Conservation (phyloP, 2,113 vertebrate species). For the Crypturellus undulatus region DNA sequence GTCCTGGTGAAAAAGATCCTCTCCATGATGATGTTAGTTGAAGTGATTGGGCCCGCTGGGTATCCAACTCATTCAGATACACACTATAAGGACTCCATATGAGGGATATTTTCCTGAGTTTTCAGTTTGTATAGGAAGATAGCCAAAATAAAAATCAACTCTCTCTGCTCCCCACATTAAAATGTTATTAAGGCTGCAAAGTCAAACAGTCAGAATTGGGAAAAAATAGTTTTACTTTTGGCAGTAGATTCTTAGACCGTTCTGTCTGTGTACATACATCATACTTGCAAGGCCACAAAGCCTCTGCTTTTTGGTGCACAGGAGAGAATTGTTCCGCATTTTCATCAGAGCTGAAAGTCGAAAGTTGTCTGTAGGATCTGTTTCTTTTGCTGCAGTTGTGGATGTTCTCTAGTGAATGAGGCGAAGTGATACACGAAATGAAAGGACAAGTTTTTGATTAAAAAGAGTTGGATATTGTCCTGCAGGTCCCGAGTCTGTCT, state of each 20-base stretch:
- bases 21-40: neutral
- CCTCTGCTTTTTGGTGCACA: neutral
- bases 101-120: neutral
- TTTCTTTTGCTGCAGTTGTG: neutral
- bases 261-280: neutral
- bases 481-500: neutral
- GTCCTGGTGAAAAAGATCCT: neutral
- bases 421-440: neutral
- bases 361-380: neutral
- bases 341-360: neutral
- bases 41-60: accelerated
- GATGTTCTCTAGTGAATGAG: neutral
- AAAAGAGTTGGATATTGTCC: neutral
- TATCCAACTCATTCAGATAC: neutral
- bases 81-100: neutral
- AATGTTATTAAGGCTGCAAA: neutral
- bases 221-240: neutral
- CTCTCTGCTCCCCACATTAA: neutral
- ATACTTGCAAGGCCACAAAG: neutral
- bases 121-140: neutral
- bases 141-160: neutral
- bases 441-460: neutral
- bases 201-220: neutral
- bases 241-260: neutral
- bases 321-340: neutral